Evolutionary conservation across 2,888 invertebrate genomes (phyloP).

Genomic region (Halictus ligatus): DNA sequence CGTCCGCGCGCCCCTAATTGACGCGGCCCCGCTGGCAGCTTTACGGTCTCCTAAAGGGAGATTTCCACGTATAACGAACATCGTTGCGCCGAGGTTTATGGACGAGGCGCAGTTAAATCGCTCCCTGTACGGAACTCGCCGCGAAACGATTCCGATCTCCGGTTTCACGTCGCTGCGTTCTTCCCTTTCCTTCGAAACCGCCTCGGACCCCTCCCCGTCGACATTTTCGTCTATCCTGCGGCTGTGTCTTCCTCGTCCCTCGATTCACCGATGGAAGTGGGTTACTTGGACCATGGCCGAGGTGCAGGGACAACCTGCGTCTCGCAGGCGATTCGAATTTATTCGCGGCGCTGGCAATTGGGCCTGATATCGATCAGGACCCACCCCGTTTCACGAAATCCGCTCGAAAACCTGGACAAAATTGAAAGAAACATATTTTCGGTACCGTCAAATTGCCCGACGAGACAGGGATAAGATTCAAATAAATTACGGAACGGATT

Average conservation of each 20-base stretch:
- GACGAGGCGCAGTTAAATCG: slow-evolving; percentile 50
- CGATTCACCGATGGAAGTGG: slow-evolving; percentile 60
- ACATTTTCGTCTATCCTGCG: slow-evolving; percentile 32
- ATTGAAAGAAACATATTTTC: neutral
- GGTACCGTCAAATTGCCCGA: neutral
- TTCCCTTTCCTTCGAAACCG: slow-evolving; percentile 22
- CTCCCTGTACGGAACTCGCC: slow-evolving; percentile 35
- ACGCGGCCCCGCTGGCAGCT: slow-evolving; percentile 51
- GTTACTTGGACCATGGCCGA: slow-evolving; percentile 68
- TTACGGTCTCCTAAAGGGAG: slow-evolving; percentile 57
- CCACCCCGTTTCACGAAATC: neutral
- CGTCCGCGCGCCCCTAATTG: slow-evolving; percentile 59
- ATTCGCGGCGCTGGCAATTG: slow-evolving; percentile 62
- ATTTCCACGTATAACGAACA: slow-evolving; percentile 45
- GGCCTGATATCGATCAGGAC: slow-evolving; percentile 37
- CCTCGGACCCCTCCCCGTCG: neutral
- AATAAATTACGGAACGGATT: too few relatives aligned
- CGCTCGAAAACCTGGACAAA: neutral
- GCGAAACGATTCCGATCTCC: slow-evolving; percentile 35
- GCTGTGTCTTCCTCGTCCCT: neutral
- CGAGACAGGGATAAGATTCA: too few relatives aligned
- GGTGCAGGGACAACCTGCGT: slow-evolving; percentile 60
- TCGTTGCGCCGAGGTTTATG: slow-evolving; percentile 54
- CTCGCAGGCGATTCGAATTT: slow-evolving; percentile 67
- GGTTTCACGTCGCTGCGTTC: slow-evolving; percentile 2